Conservation (phyloP, 2,888 invertebrate species). For the Deilephila elpenor region DNA sequence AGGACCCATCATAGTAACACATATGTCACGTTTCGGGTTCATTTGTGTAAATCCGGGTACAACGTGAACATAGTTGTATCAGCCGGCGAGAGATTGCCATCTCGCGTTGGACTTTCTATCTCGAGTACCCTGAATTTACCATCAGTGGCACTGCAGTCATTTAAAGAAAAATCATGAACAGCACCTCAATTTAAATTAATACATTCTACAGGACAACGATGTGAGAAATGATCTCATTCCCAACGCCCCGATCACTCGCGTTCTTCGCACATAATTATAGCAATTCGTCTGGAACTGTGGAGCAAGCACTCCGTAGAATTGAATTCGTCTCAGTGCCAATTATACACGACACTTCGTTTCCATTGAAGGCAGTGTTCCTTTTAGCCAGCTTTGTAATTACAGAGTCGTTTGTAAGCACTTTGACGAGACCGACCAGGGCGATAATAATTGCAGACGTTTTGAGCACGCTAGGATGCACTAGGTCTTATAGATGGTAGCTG, state of each 20-base stretch:
- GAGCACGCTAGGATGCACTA: neutral
- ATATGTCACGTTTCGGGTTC: no score
- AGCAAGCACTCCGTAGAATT: constrained; percentile 64
- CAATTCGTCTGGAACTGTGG: constrained; percentile 66
- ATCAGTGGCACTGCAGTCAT: neutral
- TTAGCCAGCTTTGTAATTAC: constrained; percentile 6
- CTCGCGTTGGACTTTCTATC: no score
- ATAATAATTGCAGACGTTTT: neutral
- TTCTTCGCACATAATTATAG: constrained; percentile 64
- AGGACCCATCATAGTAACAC: no score
- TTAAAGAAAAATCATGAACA: neutral
- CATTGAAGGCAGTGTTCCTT: neutral
- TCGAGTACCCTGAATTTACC: no score
- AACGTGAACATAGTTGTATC: no score
- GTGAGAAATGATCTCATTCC: constrained; percentile 45
- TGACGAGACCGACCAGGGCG: neutral
- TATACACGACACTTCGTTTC: constrained; percentile 17
- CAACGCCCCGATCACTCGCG: constrained; percentile 51
- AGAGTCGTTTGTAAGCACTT: neutral
- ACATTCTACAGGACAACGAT: constrained; percentile 37
- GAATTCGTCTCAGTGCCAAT: constrained; percentile 53
- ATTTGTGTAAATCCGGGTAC: no score
- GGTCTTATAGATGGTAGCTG: neutral
- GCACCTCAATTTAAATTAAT: constrained; percentile 2
- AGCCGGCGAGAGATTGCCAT: no score